Conservation (phyloP, 2,113 vertebrate genomes). For the Mustelus asterias region DNA sequence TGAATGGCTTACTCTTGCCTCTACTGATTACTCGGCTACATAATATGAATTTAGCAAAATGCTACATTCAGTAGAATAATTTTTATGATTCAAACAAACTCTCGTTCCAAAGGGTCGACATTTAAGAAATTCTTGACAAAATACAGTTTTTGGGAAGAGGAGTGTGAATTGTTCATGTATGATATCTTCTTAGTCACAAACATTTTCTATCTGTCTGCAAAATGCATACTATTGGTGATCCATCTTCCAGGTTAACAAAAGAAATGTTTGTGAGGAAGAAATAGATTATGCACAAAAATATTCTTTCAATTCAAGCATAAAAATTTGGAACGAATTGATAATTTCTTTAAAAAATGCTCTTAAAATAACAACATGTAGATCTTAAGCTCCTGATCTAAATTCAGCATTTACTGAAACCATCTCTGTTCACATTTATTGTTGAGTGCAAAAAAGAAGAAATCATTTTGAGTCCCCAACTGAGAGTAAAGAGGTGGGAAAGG, state of each 20-base stretch:
- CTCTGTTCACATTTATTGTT: not conserved
- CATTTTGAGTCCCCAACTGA: constrained; percentile 88
- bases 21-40: not conserved
- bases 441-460: constrained; percentile 61
- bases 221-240: not conserved
- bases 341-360: not conserved
- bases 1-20: not conserved
- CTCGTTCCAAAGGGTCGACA: not conserved
- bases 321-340: not conserved
- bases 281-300: not conserved
- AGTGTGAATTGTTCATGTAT: not conserved
- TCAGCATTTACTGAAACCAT: not conserved
- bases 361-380: not conserved
- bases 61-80: not conserved
- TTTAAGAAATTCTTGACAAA: not conserved
- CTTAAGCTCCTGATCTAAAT: not conserved
- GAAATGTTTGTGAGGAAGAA: not conserved
- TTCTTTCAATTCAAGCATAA: not conserved
- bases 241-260: not conserved
- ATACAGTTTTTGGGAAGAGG: not conserved
- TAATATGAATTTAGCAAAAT: not conserved
- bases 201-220: not conserved
- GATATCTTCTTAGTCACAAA: not conserved
- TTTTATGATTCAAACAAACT: not conserved
- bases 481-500: constrained; percentile 94